Evolutionary conservation across 53 echinoderm and acorn worm species (phyloP).

Genomic region (Echinometra lucunter): DNA sequence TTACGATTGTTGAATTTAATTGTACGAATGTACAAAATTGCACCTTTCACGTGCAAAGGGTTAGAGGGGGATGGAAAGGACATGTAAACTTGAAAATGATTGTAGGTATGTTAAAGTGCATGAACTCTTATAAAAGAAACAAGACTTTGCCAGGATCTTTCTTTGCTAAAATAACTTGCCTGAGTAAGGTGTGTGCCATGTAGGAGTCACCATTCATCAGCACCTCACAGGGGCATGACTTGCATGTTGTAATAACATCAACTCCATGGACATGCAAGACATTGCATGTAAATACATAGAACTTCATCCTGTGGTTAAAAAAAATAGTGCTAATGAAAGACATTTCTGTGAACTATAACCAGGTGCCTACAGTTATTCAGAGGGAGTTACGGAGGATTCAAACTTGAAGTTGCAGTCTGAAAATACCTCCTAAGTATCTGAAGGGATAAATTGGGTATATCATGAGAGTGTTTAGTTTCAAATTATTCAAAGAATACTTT

Average conservation of each 20-base stretch:
- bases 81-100: not conserved
- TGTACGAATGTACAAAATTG: too few relatives aligned
- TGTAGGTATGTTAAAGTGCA: not conserved
- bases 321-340: not conserved
- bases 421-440: not conserved
- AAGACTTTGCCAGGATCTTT: not conserved
- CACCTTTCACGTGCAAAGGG: too few relatives aligned
- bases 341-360: not conserved
- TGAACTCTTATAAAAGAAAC: not conserved
- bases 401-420: not conserved
- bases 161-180: not conserved
- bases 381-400: not conserved
- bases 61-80: not conserved
- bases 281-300: not conserved
- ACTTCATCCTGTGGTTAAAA: not conserved
- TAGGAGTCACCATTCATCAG: slow-evolving; percentile 22
- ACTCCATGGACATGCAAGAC: slow-evolving; percentile 21
- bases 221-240: not conserved
- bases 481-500: not conserved
- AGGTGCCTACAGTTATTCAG: not conserved
- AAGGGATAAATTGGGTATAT: not conserved
- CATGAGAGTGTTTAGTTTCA: not conserved
- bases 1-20: too few relatives aligned
- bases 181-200: not conserved
- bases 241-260: slow-evolving; percentile 41